phyloP scores from a whole-genome alignment of 2,888 invertebrate genomes.

The Drosophila pseudotalamancana region DNA sequence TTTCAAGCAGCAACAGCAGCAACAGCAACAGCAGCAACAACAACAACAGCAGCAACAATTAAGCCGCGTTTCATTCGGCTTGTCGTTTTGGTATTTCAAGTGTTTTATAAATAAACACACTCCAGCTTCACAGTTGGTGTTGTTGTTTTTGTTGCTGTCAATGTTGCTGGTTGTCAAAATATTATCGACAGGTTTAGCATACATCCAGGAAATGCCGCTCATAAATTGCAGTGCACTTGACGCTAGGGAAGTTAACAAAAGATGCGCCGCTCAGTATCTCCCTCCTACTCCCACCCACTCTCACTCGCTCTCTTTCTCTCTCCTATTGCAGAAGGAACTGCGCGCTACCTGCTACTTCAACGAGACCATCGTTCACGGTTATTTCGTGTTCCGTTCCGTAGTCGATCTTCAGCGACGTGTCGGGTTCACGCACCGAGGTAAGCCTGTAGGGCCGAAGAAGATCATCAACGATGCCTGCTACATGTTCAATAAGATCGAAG shows the following conservation, averaged over 20 bases:
- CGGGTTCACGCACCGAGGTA: conserved; percentile 84
- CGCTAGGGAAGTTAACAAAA: conserved; percentile 4
- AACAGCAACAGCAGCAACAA: not conserved
- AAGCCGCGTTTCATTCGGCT: conserved; percentile 66
- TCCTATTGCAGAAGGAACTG: conserved; percentile 80
- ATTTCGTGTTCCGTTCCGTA: conserved; percentile 83
- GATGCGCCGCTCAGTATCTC: not conserved
- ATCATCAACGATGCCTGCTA: conserved; percentile 83
- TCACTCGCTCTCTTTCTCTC: not conserved
- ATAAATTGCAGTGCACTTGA: conserved; percentile 66
- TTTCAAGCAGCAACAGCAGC: conserved; percentile 23
- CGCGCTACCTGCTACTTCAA: conserved; percentile 84
- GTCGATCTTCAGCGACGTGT: conserved; percentile 83
- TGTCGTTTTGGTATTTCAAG: conserved; percentile 70
- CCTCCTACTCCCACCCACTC: not conserved
- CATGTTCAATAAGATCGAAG: conserved; percentile 82
- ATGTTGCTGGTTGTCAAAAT: conserved; percentile 54
- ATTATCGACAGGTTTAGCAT: conserved; percentile 45
- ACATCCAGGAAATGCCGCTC: conserved; percentile 61
- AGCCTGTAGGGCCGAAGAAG: conserved; percentile 83
- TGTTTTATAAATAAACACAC: conserved; percentile 81
- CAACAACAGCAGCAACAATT: conserved; percentile 27
- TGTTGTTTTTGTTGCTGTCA: conserved; percentile 29
- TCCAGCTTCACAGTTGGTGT: conserved; percentile 35
- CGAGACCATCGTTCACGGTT: conserved; percentile 84